Evolutionary conservation across 2,888 invertebrate genomes (phyloP).

Genomic region (Plebejus argus): DNA sequence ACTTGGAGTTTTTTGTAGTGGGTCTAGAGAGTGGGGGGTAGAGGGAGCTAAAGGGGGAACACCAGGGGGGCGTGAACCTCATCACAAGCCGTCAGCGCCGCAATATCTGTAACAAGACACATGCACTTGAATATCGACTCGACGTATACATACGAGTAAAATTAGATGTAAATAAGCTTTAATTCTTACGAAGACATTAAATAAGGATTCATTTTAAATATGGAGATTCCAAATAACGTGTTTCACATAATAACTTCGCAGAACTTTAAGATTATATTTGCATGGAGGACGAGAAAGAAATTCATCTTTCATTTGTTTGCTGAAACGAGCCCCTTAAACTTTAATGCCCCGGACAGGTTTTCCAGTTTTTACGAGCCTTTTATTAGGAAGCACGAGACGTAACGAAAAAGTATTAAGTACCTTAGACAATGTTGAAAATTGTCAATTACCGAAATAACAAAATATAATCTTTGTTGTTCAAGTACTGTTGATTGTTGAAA

Average conservation of each 20-base stretch:
- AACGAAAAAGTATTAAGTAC: not conserved
- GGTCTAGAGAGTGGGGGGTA: conserved; percentile 62
- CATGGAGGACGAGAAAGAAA: not conserved
- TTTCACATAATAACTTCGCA: not conserved
- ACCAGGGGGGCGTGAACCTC: conserved; percentile 61
- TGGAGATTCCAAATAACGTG: not conserved
- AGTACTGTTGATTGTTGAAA: no score
- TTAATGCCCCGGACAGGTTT: not conserved
- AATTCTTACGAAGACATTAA: not conserved
- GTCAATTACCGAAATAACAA: not conserved
- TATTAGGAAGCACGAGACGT: not conserved
- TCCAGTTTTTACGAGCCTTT: not conserved
- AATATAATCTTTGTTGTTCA: no score
- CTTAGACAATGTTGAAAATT: not conserved
- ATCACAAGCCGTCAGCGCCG: conserved; percentile 59
- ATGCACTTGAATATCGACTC: not conserved
- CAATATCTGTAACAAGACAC: conserved; percentile 45
- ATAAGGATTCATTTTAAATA: not conserved
- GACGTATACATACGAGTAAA: not conserved
- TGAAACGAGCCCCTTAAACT: not conserved
- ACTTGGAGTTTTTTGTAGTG: conserved; percentile 56
- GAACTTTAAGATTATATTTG: not conserved
- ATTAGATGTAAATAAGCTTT: not conserved
- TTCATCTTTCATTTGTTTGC: not conserved
- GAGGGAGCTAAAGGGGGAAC: conserved; percentile 57